Evolutionary conservation across 2,888 invertebrate genomes (phyloP), one percentile per base, ranked within the genome.

Genomic region (Drosophila pseudotalamancana): DNA sequence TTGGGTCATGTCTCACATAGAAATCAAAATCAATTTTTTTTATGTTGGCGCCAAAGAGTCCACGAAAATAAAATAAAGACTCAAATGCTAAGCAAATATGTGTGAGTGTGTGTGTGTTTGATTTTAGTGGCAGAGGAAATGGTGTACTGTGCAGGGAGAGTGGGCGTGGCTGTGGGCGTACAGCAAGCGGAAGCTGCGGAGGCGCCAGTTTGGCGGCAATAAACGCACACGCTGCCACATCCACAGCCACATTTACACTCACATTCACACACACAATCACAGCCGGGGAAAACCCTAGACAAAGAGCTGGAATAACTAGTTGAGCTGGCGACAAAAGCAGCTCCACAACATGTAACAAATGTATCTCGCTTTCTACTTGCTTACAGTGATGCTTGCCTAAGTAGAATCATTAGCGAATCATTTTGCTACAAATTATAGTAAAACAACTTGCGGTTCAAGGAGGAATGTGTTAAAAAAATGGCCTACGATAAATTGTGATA

Each of bases 1-100:
- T 42, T 42, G 40, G 48, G 51, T 32, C 56, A 40, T 59, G 61
- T 42, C 59, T 42, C 59, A 40, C 37, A 39, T 34, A 23, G 70
- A 64, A 80, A 62, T 75, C 53, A 57, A 72, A 81, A 84, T 81
- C 82, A 72, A 85, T 79, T 66, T 72, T 81, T 72, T 85, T 78
- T 82, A 82, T 87, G 72, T 67, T 87, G 83, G 83, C 83, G 83
- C 87, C 83, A 72, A 55, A 19, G 56, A 72, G 83, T 83, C 83
- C 73, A 48, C 66, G 65, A 85, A 85, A 85, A 85, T 82, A 87
- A 81, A 63, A 69, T 65, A 53, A 71, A 76, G 61, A 48, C 37
- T 37, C 49, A 21, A 39, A 19, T 23, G 14, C 27, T 43, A 56
- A n/a, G 34, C 23, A 35, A 27, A 23, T 14, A 34, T 27, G 27